Evolutionary conservation across 30 jellyfish, hydroid and myxozoan genomes (phyloP).

Genomic region (Rhopilema esculentum): DNA sequence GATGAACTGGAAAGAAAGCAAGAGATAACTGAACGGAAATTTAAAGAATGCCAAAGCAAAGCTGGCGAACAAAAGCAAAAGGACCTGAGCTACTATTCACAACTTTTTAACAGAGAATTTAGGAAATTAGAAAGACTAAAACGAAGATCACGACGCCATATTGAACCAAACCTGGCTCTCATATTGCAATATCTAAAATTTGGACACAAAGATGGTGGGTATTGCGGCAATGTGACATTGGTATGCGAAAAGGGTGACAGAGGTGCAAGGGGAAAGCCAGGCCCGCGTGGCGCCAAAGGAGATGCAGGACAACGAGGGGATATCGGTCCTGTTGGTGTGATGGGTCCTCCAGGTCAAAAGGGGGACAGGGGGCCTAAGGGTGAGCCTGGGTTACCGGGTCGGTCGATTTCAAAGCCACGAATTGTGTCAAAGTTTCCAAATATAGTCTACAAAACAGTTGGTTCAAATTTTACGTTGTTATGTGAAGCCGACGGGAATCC

Average conservation of each 20-base stretch:
- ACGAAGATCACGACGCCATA: not conserved
- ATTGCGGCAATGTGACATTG: constrained; percentile 7
- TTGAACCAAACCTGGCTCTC: not conserved
- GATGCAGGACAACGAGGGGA: constrained; percentile 11
- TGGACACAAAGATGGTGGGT: no score
- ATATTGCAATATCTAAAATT: not conserved
- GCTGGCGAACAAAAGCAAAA: not conserved
- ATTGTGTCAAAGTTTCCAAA: not conserved
- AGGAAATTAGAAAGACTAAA: not conserved
- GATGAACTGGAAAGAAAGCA: not conserved
- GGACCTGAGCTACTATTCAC: not conserved
- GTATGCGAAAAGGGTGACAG: constrained; percentile 26
- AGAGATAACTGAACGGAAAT: not conserved
- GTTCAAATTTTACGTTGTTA: constrained; percentile 3
- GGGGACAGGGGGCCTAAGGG: constrained; percentile 32
- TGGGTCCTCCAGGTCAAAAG: constrained; percentile 4
- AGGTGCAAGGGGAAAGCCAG: constrained; percentile 40
- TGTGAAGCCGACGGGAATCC: constrained; percentile 56
- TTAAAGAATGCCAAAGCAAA: not conserved
- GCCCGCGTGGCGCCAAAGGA: constrained; percentile 44
- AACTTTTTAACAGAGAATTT: not conserved
- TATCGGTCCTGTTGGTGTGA: constrained; percentile 10
- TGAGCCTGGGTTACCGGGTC: constrained; percentile 19
- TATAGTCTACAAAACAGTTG: not conserved
- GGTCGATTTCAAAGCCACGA: constrained; percentile 33